Base-by-base conservation (phyloP, 2,113 vertebrate species). In the Setophaga petechia region DNA sequence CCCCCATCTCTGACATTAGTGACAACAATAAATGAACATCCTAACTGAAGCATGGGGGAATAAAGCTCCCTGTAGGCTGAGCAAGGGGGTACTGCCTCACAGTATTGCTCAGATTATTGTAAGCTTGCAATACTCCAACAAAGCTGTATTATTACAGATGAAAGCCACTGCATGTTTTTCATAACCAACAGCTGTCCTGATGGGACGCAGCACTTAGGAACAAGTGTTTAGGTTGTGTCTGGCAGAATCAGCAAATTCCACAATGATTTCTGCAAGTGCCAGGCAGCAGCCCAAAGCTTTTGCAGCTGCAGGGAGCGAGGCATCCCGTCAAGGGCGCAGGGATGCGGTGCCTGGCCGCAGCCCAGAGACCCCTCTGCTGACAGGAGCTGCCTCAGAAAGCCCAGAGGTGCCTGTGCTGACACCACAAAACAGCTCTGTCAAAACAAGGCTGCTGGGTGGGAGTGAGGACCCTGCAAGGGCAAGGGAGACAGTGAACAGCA, bases 181-280 rank as follows among this genome's bases (percentile, higher is more conserved):
- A 86, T 65, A 95, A 84, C 85, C 90, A 86, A 81, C 92, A 96
- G 93, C 92, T 93, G 93, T 65, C 75, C 69, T 19, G 78, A 89
- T 65, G 86, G 90, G 88, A 77, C 16, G 1, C 68, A 84, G 41
- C 90, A 75, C 85, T 82, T 17, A 73, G 90, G 76, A 94, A 65
- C 90, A 84, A 96, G 90, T n/a, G 79, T 61, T 94, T 57, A 78
- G 92, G 83, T 67, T 3, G 20, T 11, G 31, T 92, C 94, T 95
- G 94, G 92, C 88, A 84, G 83, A 81, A 90, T 96, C 93, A 97
- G 93, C 93, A 75, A 88, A 96, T 96, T 97, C 93, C 90, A 31
- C 85, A 33, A 55, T 6, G 27, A 90, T 84, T 94, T 75, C 92
- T 94, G 85, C 79, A 49, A 97, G 90, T 75, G 87, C 43, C 85